Evolutionary conservation across 1,140 invertebrate species (phyloP), one percentile per base, ranked within the genome.

Genomic region (Bombus balteatus): DNA sequence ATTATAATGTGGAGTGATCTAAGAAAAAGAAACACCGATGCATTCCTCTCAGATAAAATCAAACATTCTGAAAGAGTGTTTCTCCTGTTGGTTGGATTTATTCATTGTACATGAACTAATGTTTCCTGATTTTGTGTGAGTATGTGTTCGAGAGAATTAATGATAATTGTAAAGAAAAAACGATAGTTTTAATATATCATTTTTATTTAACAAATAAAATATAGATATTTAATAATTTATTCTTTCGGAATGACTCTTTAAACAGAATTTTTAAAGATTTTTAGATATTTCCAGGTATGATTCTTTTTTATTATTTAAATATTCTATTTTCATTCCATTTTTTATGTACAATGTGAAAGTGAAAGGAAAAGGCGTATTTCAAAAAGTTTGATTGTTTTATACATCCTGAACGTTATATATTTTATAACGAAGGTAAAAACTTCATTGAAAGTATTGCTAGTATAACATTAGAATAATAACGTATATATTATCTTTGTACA

Each of bases 401-500:
- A 75, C 10, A n/a, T 72, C 8, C 12, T 37, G 37, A 47, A 57
- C 22, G 32, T 47, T 47, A 73, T 71, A 71, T 80, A 65, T 62
- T 84, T 80, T 57, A 34, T 34, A 72, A 32, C 37, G 53, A 47
- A 62, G 57, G 22, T 71, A 62, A 71, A 41, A 70, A 78, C 41
- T 80, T 76, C 37, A 65, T 72, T 76, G 66, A 74, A 88, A 80
- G 32, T 76, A 73, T 73, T 66, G 47, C 41, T 80, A 76, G 34
- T 15, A 34, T 66, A 78, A 18, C 80, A 81, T 59, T 15, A 87
- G 43, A 80, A 76, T 72, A 81, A 18, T 85, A 87, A 74, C 32
- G n/a, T 68, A 84, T 81, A 34, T 77, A 76, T 81, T 85, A 81
- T 68, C 62, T 88, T 89, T 89, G 66, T 89, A 88, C 77, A 85